Evolutionary conservation across 2,888 invertebrate genomes (phyloP), one percentile per base, ranked within the genome.

Genomic region (Tipula lateralis): DNA sequence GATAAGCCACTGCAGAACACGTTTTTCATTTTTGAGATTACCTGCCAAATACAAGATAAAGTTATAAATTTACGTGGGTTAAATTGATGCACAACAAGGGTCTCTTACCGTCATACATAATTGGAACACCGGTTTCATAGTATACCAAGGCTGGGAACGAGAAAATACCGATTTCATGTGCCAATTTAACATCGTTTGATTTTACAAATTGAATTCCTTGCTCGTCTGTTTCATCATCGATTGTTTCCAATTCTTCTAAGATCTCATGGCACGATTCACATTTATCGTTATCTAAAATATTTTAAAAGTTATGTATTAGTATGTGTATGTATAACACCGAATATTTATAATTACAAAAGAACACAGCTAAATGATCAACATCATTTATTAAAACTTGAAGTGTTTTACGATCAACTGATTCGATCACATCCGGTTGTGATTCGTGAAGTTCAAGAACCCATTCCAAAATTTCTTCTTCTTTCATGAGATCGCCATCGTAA

Each of bases 1-100:
- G 92, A 96, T 93, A 92, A 97, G 95, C 97, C 97, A 97, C 93
- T 96, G 95, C 93, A 97, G 94, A 92, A 97, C 96, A 93, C 95
- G 96, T 92, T 96, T 95, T 94, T 97, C 96, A 91, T 96, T 95
- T 93, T 94, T 96, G 93, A 97, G 96, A 94, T 96, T 95, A 93
- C 96, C 96, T 96, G 94, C 89, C 90, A 88, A 88, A n/a, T 29
- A 34, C 0, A 85, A 85, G 12, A 86, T 86, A 44, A 84, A 84
- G 50, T 80, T 2, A 34, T 13, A 29, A 12, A 39, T 84, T 24
- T 34, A 32, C 5, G 80, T 66, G 30, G n/a, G 84, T 83, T 13
- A 39, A 81, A 39, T 16, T 7, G 50, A 24, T 36, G 30, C 34
- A 24, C 36, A 83, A 84, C n/a, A n/a, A 0, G 13, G 2, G n/a